Evolutionary conservation across 2,888 invertebrate genomes (phyloP), one percentile per base, ranked within the genome.

Genomic region (Synergus itoensis): DNA sequence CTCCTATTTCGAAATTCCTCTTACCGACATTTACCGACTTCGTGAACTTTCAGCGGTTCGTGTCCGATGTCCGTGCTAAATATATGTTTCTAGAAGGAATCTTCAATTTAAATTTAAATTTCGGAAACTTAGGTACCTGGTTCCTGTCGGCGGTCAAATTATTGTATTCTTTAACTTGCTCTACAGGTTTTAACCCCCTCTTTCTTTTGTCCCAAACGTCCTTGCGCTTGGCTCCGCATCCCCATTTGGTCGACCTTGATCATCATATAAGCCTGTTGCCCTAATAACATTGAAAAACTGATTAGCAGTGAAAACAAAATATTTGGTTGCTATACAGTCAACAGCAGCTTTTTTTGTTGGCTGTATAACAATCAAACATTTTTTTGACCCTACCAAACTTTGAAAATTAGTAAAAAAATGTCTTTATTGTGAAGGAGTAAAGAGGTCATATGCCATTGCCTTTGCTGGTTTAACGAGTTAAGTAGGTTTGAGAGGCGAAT

Each of bases 391-490:
- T 28, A 28, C 28, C 28, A 62, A 21, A 62, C 28, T 40, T 64
- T n/a, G 64, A 40, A 8, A 64, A 40, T 64, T 40, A 16, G 41
- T 40, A 64, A 64, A 40, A n/a, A 64, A 64, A 64, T 64, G 41
- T 64, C 41, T 64, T 64, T 40, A 41, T 65, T 43, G 41, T 45
- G 14, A 11, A 67, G 40, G 48, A 62, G 60, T 75, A 80, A 48
- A 76, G 53, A 60, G 18, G 57, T 60, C 60, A 40, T 60, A 60
- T 60, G n/a, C 41, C 41, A 76, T 65, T 41, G 67, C 65, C 45
- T 78, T 65, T 77, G 78, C 76, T 80, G 78, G 80, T 18, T 67
- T 80, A 77, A 80, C 80, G 78, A 80, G 80, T 80, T 80, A 77
- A 80, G 75, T 80, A 80, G 76, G 77, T 78, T 80, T 78, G 67